A percentile compares a stretch with the other conserved stretches of the same genome.
Conservation (phyloP, 53 echinoderm and acorn worm species). For the Echinometra lucunter region DNA sequence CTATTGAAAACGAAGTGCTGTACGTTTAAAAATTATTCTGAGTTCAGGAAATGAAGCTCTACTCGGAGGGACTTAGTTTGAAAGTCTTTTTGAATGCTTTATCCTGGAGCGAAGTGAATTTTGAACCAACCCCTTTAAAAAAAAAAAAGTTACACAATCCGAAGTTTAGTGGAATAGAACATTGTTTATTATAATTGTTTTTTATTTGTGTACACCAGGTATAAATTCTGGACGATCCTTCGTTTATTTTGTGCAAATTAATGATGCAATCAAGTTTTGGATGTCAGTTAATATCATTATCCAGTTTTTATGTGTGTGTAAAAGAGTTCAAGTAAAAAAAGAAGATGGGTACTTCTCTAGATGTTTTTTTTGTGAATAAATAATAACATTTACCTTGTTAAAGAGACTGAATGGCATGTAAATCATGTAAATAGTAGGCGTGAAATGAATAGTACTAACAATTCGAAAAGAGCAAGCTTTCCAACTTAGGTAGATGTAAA, state of each 20-base stretch:
- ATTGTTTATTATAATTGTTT: too few species aligned
- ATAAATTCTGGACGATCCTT: background rate
- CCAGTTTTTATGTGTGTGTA: too few species aligned
- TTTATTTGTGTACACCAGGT: too few species aligned
- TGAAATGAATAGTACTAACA: background rate
- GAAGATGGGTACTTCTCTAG: background rate
- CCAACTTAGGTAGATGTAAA: too few species aligned
- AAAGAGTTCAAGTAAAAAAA: background rate
- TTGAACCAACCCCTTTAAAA: background rate
- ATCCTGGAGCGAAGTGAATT: background rate
- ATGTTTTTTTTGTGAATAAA: too few species aligned
- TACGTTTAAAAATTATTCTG: background rate
- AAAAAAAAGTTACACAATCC: too few species aligned
- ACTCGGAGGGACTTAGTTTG: background rate
- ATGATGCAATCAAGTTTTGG: too few species aligned
- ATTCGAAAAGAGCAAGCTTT: background rate
- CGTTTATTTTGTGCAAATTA: background rate
- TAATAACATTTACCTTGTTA: too few species aligned
- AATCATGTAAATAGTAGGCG: background rate
- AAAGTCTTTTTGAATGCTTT: background rate
- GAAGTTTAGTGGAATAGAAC: too few species aligned
- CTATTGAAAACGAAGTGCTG: background rate
- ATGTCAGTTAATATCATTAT: too few species aligned
- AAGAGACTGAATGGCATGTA: background rate
- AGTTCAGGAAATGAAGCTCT: background rate